A percentile compares a stretch with the other conserved stretches of the same genome.
These are phyloP conservation scores for Calliopum simillimum DNA, from an alignment of 2,888 invertebrate genomes.

Conservation along the genomic window DNA sequence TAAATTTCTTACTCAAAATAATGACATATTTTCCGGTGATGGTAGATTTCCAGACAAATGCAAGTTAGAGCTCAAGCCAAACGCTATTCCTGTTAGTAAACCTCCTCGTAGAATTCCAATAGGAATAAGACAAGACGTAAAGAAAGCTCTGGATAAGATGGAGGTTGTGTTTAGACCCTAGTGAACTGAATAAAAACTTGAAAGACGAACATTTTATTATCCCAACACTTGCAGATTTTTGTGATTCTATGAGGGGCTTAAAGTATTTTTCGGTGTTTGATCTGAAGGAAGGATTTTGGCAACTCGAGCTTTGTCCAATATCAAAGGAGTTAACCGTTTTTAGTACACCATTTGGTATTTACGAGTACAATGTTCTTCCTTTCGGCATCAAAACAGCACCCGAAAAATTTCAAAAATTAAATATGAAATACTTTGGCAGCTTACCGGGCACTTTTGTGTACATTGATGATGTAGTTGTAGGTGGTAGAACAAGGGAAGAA, in stretches of 20 bases:
- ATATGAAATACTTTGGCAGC: conserved; percentile 16
- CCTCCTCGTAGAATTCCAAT: conserved; percentile 35
- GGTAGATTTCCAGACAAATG: conserved; percentile 33
- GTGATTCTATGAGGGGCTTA: conserved; percentile 44
- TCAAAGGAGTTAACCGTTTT: conserved; percentile 51
- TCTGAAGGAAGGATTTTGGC: conserved; percentile 47
- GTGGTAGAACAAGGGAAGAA: conserved; percentile 28
- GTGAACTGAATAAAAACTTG: conserved; percentile 47
- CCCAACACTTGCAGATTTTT: conserved; percentile 46
- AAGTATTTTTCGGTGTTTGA: conserved; percentile 36
- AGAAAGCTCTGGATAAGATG: conserved; percentile 23
- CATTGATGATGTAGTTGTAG: conserved; percentile 39
- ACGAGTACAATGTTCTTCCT: conserved; percentile 33
- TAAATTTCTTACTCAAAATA: no score
- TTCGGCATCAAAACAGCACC: conserved; percentile 37
- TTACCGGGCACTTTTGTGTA: conserved; percentile 35
- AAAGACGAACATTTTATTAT: conserved; percentile 46
- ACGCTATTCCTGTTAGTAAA: conserved; percentile 30
- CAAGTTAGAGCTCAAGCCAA: conserved; percentile 26
- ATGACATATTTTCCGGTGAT: no score
- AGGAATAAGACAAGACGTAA: conserved; percentile 32
- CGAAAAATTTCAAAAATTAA: conserved; percentile 32
- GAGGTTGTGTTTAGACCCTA: conserved; percentile 53
- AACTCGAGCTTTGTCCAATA: conserved; percentile 48
- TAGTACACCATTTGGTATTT: conserved; percentile 33